Evolutionary conservation across 1,140 invertebrate species (phyloP), one percentile per base, ranked within the genome.

Genomic region (Megalopta genalis): DNA sequence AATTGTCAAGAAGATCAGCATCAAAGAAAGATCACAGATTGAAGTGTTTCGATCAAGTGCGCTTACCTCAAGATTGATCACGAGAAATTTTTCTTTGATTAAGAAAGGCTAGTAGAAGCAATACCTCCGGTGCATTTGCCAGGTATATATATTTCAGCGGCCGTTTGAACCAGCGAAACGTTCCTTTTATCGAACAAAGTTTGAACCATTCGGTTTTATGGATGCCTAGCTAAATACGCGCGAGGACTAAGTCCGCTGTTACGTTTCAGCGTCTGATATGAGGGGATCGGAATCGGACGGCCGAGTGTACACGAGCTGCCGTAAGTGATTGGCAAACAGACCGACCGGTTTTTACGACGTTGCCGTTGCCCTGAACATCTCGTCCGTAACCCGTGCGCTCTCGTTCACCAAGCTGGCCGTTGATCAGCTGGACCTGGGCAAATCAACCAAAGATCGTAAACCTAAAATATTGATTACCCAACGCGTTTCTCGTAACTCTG

Each of bases 301-400:
- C 83, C 84, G 83, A 84, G 88, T 78, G 72, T 79, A 83, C 75
- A 87, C 57, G 73, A 83, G 54, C 54, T 76, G 62, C 71, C 80
- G 87, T 90, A 90, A 91, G 90, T 90, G 88, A 91, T 91, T 91
- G 90, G 89, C 90, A 90, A 89, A 89, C 83, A 88, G 83, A 86
- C 84, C 71, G 66, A 80, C 79, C 71, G 65, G 66, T 77, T 82
- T 87, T 87, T 87, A 87, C 72, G 86, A 85, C 59, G 57, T 65
- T 63, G 23, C 69, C 54, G 57, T 65, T 63, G 23, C 69, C 54
- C 69, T 16, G 62, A 25, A 66, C 57, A 71, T 78, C 68, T 57
- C 32, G 62, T 23, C 32, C 54, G 37, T 32, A 60, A 71, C 14
- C 66, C 59, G 21, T 14, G 14, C 39, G 63, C 49, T 80, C 82